These are phyloP conservation scores for Syrista parreyssii DNA, from an alignment of 2,888 invertebrate genomes.

Conservation along the genomic window DNA sequence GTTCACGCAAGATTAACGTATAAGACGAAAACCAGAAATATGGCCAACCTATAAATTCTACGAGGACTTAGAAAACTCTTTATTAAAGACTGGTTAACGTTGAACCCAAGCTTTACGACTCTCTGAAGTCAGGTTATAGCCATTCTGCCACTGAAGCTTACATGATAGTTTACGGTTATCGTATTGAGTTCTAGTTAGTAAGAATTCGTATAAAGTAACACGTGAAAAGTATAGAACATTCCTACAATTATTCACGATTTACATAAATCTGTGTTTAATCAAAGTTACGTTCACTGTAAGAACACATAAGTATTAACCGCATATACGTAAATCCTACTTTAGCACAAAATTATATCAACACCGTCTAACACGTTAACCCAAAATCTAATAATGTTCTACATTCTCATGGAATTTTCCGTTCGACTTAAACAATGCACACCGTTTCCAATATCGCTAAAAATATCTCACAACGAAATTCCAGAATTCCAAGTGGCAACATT, in stretches of 20 bases:
- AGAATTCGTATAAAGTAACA: not conserved
- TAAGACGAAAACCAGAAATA: not conserved
- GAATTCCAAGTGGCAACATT: not conserved
- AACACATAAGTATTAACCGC: not conserved
- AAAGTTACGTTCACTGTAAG: not conserved
- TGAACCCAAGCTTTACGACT: not conserved
- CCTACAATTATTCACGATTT: not conserved
- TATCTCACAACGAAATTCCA: not conserved
- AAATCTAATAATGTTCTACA: not conserved
- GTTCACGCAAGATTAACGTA: not conserved
- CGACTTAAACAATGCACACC: not conserved
- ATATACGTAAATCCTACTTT: not conserved
- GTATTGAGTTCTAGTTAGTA: not conserved
- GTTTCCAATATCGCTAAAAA: not conserved
- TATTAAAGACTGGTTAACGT: not conserved
- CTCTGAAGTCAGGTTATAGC: not conserved
- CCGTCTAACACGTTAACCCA: not conserved
- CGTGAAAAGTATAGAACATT: not conserved
- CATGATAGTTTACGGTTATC: not conserved
- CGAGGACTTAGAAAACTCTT: not conserved
- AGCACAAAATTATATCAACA: not conserved
- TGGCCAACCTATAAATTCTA: not conserved
- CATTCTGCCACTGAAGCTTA: not conserved
- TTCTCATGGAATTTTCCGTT: not conserved
- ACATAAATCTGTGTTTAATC: not conserved